phyloP scores from a whole-genome alignment of 35 echinoderm and acorn worm species.

The Antedon bifida region DNA sequence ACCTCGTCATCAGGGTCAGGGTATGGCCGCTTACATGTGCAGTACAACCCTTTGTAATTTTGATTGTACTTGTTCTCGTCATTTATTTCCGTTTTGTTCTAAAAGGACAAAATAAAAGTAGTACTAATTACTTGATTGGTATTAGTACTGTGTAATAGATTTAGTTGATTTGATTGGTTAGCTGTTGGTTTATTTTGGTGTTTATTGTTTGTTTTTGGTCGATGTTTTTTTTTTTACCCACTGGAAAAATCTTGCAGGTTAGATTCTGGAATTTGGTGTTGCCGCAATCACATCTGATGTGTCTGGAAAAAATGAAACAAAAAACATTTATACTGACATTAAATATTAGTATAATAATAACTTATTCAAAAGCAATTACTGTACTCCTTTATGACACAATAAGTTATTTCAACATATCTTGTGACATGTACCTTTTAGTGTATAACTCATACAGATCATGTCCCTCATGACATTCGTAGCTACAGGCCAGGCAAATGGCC shows the following conservation, averaged over 20 bases:
- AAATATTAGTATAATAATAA: too few relatives aligned
- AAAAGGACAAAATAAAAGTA: constrained; percentile 14
- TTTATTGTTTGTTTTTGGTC: too few relatives aligned
- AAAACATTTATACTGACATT: constrained; percentile 2
- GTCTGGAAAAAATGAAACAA: constrained; percentile 25
- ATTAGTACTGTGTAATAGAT: too few relatives aligned
- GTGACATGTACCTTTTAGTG: constrained; percentile 98
- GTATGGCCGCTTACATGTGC: constrained; percentile 66
- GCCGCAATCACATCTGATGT: constrained; percentile 97
- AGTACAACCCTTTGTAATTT: constrained; percentile 79
- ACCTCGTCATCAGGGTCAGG: constrained; percentile 93
- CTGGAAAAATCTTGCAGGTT: constrained; percentile 54
- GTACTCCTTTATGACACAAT: too few relatives aligned
- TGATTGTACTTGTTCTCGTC: constrained; percentile 79
- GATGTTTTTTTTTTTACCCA: constrained; percentile 25
- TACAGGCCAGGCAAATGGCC: constrained; percentile 85
- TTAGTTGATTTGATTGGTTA: too few relatives aligned
- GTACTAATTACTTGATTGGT: too few relatives aligned
- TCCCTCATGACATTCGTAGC: constrained; percentile 97
- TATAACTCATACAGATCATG: constrained; percentile 82
- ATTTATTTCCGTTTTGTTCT: constrained; percentile 62
- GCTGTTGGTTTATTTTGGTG: too few relatives aligned
- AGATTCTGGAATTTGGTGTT: constrained; percentile 85
- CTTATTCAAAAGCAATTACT: too few relatives aligned
- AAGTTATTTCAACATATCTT: too few relatives aligned